Evolutionary conservation across 1,140 invertebrate species (phyloP).

Genomic region (Cotesia chilonis): DNA sequence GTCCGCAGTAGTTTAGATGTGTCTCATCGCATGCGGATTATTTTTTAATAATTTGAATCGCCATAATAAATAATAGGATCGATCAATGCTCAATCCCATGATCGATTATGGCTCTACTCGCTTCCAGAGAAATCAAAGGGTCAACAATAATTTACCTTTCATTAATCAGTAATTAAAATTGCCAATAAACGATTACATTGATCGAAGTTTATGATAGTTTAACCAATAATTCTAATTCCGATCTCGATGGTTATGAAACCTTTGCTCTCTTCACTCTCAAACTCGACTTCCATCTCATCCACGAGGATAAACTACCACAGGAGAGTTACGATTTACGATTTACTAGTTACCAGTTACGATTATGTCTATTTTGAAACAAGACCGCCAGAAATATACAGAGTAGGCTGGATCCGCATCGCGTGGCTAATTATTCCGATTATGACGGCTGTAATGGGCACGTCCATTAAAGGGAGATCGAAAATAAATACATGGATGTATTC

Average conservation of each 20-base stretch:
- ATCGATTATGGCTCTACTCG: background rate
- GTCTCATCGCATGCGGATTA: no score
- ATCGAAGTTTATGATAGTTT: constrained; percentile 11
- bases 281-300: background rate
- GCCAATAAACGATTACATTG: constrained; percentile 6
- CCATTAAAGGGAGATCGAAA: constrained; percentile 55
- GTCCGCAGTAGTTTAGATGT: no score
- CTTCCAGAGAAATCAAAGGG: background rate
- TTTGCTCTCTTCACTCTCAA: background rate
- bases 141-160: constrained; percentile 8
- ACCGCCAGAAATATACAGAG: background rate
- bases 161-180: constrained; percentile 28
- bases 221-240: constrained; percentile 7
- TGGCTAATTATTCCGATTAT: background rate
- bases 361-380: constrained; percentile 20
- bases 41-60: no score
- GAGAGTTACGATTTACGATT: no score
- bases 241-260: constrained; percentile 12
- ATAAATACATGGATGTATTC: background rate
- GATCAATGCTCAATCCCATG: background rate
- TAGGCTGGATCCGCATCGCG: no score
- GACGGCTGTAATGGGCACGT: constrained; percentile 34
- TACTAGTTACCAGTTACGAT: background rate
- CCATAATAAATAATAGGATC: no score
- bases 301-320: no score